These are phyloP conservation scores for Morone saxatilis DNA, from an alignment of 2,113 vertebrate genomes.

Conservation along the genomic window DNA sequence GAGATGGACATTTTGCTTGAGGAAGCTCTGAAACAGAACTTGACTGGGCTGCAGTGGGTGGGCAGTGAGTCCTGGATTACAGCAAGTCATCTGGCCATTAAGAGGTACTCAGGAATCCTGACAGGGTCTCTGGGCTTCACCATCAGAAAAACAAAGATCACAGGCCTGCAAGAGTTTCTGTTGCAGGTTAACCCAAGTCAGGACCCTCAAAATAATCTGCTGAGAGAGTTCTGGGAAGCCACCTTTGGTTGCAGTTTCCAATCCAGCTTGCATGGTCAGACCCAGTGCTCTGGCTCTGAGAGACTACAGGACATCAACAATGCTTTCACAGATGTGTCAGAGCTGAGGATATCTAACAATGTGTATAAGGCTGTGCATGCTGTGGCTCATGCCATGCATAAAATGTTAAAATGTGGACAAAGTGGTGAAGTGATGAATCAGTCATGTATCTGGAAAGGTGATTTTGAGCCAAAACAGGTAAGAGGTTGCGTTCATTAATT, in stretches of 20 bases:
- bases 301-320: constrained; percentile 72
- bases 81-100: constrained; percentile 68
- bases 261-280: not conserved
- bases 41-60: constrained; percentile 83
- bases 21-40: constrained; percentile 80
- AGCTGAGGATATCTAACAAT: constrained; percentile 83
- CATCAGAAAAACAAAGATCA: constrained; percentile 77
- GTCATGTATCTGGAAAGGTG: constrained; percentile 57
- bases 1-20: constrained; percentile 82
- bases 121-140: constrained; percentile 82
- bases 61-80: constrained; percentile 87
- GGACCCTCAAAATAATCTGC: constrained; percentile 65
- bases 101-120: constrained; percentile 71
- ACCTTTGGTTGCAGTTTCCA: constrained; percentile 78
- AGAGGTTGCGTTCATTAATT: not conserved
- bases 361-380: constrained; percentile 86
- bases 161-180: constrained; percentile 80
- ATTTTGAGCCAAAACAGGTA: constrained; percentile 69
- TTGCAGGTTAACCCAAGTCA: constrained; percentile 76
- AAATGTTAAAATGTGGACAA: constrained; percentile 70
- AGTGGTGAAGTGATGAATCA: constrained; percentile 22
- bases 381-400: constrained; percentile 79
- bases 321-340: constrained; percentile 82
- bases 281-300: constrained; percentile 80
- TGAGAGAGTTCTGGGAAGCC: constrained; percentile 85